Evolutionary conservation across 2,888 invertebrate genomes (phyloP).

Genomic region (Protodeltote pygarga): DNA sequence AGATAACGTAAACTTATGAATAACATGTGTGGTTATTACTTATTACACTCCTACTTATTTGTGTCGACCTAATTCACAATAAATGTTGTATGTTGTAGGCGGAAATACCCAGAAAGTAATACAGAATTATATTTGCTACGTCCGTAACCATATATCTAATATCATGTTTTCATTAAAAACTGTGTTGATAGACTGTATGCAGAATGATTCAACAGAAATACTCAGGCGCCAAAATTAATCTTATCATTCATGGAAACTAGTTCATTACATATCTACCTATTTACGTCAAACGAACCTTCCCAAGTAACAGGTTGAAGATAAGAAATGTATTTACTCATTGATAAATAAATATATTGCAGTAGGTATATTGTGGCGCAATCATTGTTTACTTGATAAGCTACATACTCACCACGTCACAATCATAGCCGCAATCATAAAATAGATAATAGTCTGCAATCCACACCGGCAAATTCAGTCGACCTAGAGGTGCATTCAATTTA

Average conservation of each 20-base stretch:
- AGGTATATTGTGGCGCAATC: slow-evolving; percentile 48
- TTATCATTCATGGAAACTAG: slow-evolving; percentile 73
- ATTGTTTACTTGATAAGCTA: slow-evolving; percentile 61
- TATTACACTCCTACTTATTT: background rate
- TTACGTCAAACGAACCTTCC: slow-evolving; percentile 58
- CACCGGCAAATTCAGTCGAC: slow-evolving; percentile 11
- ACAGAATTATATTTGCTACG: too few relatives aligned
- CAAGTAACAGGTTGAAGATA: slow-evolving; percentile 64
- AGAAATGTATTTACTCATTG: slow-evolving; percentile 58
- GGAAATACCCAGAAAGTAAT: too few relatives aligned
- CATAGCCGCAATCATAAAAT: too few relatives aligned
- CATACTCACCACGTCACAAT: too few relatives aligned
- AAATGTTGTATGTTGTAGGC: too few relatives aligned
- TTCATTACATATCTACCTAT: slow-evolving; percentile 60
- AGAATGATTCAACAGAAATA: slow-evolving; percentile 47
- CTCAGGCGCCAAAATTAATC: slow-evolving; percentile 71
- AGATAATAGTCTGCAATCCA: too few relatives aligned
- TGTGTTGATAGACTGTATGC: too few relatives aligned
- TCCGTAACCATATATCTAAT: too few relatives aligned
- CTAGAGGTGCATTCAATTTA: slow-evolving; percentile 33
- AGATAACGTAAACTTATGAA: slow-evolving; percentile 15
- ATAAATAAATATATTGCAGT: slow-evolving; percentile 58
- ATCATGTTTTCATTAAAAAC: too few relatives aligned
- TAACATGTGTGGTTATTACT: slow-evolving; percentile 6
- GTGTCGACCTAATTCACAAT: too few relatives aligned